Evolutionary conservation across 2,888 invertebrate species (phyloP).

Genomic region (Xestia ashworthii): DNA sequence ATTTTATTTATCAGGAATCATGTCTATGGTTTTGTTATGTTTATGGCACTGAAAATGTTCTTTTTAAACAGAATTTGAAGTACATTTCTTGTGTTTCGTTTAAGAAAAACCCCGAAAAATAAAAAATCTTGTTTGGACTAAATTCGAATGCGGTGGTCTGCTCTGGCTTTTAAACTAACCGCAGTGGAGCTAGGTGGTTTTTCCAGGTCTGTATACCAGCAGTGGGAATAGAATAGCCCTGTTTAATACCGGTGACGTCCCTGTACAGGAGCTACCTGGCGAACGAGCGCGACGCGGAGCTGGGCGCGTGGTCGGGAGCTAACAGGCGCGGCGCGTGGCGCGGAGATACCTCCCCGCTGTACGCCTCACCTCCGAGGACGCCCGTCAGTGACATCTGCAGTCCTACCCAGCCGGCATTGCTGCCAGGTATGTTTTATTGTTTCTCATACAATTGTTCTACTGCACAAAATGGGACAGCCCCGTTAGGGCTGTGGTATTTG

Average conservation of each 20-base stretch:
- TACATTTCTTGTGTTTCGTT: neutral
- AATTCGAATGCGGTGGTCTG: neutral
- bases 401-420: conserved; percentile 77
- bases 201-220: neutral
- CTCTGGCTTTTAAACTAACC: neutral
- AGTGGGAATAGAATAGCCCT: neutral
- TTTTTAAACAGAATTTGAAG: neutral
- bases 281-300: conserved; percentile 83
- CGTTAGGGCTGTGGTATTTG: too few species aligned
- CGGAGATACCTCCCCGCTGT: conserved; percentile 92
- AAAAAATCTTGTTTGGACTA: neutral
- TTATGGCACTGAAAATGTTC: too few species aligned
- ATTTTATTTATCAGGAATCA: too few species aligned
- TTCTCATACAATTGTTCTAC: too few species aligned
- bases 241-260: conserved; percentile 12
- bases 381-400: conserved; percentile 92
- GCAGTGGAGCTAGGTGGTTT: neutral
- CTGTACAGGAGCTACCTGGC: conserved; percentile 82
- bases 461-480: too few species aligned
- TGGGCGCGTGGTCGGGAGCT: conserved; percentile 84
- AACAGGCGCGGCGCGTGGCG: conserved; percentile 81
- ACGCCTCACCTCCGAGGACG: conserved; percentile 95
- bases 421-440: neutral
- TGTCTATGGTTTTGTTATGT: too few species aligned
- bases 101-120: neutral